A percentile compares a stretch with the other conserved stretches of the same genome.
Evolutionary conservation across 2,888 invertebrate genomes (phyloP).

Genomic region (Drosophila cognata): DNA sequence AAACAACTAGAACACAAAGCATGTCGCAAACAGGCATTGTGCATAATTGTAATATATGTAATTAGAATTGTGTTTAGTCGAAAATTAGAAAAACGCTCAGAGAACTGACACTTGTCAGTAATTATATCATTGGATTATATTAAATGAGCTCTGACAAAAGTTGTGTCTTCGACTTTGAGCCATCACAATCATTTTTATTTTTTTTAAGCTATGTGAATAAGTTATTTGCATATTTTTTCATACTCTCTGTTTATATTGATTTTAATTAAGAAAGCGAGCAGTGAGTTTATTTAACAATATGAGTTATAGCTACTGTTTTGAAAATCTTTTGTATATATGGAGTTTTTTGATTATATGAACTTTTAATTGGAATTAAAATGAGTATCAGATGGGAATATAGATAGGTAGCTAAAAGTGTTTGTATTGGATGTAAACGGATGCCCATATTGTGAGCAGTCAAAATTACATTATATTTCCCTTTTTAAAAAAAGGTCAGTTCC

Average conservation of each 20-base stretch:
- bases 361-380: not conserved
- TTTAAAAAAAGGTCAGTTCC: no score
- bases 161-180: not conserved
- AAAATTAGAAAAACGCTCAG: slow-evolving; percentile 13
- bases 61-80: slow-evolving; percentile 26
- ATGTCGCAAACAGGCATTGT: slow-evolving; percentile 9
- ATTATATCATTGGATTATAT: slow-evolving; percentile 4
- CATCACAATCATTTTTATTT: not conserved
- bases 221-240: not conserved
- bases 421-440: not conserved
- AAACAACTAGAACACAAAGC: slow-evolving; percentile 19
- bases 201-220: not conserved
- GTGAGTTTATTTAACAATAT: not conserved
- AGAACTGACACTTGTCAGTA: slow-evolving; percentile 12
- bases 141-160: not conserved
- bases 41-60: slow-evolving; percentile 7
- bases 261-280: not conserved
- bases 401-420: not conserved
- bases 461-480: no score
- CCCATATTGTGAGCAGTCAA: no score
- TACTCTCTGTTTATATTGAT: not conserved
- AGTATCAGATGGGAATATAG: not conserved
- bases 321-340: not conserved
- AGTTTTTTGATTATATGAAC: not conserved
- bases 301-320: not conserved